Percentiles rank a stretch among this genome's conserved stretches.
Evolutionary conservation across 2,797 vertebrate species (phyloP).

Genomic region (Typhlichthys subterraneus): DNA sequence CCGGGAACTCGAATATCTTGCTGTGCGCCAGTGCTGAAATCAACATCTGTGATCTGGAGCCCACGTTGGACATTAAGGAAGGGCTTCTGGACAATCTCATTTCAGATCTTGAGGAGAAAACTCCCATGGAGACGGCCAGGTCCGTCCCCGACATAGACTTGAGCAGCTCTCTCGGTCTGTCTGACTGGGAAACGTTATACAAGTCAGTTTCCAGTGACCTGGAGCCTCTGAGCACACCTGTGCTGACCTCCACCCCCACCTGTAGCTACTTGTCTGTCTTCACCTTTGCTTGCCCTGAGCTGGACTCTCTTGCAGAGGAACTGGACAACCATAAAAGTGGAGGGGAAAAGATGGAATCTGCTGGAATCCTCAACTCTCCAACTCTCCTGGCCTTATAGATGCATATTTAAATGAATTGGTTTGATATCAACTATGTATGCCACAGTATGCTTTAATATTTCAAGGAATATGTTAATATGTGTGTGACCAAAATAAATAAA

Average conservation of each 20-base stretch:
- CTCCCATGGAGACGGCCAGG: slow-evolving; percentile 86
- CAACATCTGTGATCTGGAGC: slow-evolving; percentile 80
- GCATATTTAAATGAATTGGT: slow-evolving; percentile 43
- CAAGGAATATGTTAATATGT: slow-evolving; percentile 61
- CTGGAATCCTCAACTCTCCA: slow-evolving; percentile 95
- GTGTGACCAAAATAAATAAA: slow-evolving; percentile 53
- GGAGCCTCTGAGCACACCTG: slow-evolving; percentile 94
- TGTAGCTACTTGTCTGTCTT: slow-evolving; percentile 94
- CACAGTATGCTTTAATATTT: slow-evolving; percentile 66
- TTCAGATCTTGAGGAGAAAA: slow-evolving; percentile 73
- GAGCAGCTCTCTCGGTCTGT: slow-evolving; percentile 89
- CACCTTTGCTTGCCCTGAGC: slow-evolving; percentile 92
- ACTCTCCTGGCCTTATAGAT: slow-evolving; percentile 90
- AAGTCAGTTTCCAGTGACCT: slow-evolving; percentile 86
- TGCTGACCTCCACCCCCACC: slow-evolving; percentile 93
- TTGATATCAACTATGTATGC: slow-evolving; percentile 58
- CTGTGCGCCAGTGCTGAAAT: slow-evolving; percentile 82
- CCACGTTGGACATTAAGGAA: slow-evolving; percentile 87
- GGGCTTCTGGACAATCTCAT: slow-evolving; percentile 89
- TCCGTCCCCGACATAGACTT: slow-evolving; percentile 96
- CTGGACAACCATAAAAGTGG: slow-evolving; percentile 86
- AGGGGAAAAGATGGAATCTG: slow-evolving; percentile 88
- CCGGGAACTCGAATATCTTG: slow-evolving; percentile 83
- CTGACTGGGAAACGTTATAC: slow-evolving; percentile 97
- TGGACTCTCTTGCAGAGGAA: slow-evolving; percentile 88